phyloP scores from a whole-genome alignment of 2,888 invertebrate genomes.

The Spisula solida region DNA sequence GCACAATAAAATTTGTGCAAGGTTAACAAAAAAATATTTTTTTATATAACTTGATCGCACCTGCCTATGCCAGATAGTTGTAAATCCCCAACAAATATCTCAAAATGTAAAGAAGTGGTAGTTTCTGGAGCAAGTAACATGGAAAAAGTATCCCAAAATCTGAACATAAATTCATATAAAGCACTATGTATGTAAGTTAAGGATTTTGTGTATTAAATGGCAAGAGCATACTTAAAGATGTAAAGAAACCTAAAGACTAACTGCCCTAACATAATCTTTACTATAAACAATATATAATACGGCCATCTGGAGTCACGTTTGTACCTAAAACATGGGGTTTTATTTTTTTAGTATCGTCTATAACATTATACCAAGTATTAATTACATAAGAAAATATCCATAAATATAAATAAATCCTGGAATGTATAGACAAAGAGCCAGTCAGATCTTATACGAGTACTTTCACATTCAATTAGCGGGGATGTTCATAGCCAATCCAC shows the following conservation, averaged over 20 bases:
- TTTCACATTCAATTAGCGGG: background rate
- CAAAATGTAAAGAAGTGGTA: background rate
- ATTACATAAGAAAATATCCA: conserved; percentile 4
- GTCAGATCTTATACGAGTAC: conserved; percentile 12
- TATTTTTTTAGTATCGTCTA: no score
- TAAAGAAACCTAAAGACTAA: no score
- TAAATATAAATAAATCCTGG: conserved; percentile 39
- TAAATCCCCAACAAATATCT: background rate
- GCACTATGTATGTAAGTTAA: conserved; percentile 11
- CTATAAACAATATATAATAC: no score
- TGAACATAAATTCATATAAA: background rate
- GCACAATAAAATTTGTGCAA: conserved; percentile 16
- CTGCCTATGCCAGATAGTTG: background rate
- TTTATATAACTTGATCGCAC: background rate
- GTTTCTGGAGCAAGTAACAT: background rate
- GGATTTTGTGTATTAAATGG: background rate
- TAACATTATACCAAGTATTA: background rate
- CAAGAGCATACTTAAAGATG: background rate
- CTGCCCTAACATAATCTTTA: no score
- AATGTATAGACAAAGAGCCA: conserved; percentile 10
- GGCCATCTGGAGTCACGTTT: no score
- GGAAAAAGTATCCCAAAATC: background rate
- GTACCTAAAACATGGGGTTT: no score
- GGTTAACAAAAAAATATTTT: background rate
- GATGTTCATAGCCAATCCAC: background rate